Base-by-base conservation (phyloP, 2,797 vertebrate species). In the Brachymystax lenok region DNA sequence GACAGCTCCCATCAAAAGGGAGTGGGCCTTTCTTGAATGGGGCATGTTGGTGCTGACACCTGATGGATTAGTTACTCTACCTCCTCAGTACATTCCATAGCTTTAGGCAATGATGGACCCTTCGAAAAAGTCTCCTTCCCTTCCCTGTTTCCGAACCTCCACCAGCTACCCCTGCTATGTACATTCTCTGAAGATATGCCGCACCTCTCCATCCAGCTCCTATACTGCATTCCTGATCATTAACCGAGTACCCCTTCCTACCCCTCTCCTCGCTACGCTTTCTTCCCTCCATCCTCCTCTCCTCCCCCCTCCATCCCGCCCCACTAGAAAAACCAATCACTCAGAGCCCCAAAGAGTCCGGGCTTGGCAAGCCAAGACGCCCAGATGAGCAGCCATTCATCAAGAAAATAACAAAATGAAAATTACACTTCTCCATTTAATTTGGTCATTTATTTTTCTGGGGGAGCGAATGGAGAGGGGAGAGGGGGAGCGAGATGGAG, bases 341-440 rank as follows among this genome's bases (percentile, higher is more conserved):
- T 94, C 93, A 94, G 89, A 89, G 84, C 88, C 87, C 87, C 78
- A 87, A 81, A 89, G 90, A 92, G 89, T n/a, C 89, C 84, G 79
- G 28, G 82, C 90, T 89, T 91, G 91, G 90, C 88, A 87, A 86
- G 84, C 79, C 68, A 68, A 84, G 78, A 82, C 75, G 66, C 88
- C 78, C 76, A 82, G 87, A 91, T 83, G 82, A 92, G 88, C 87
- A 88, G 87, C 87, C 87, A 94, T 93, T 93, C 90, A 93, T 92
- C 93, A 92, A 85, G 88, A 91, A 93, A 93, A 94, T 94, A 93
- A 93, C 92, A 91, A 93, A 93, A 94, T 94, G 92, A 92, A 94
- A 94, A 93, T 92, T 91, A 91, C 90, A 92, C 91, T 92, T 94
- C 91, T 92, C 89, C 85, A 85, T 92, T 92, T 94, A 93, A 93